Base-by-base conservation (phyloP, 1,140 invertebrate genomes). In the Papilio machaon region DNA sequence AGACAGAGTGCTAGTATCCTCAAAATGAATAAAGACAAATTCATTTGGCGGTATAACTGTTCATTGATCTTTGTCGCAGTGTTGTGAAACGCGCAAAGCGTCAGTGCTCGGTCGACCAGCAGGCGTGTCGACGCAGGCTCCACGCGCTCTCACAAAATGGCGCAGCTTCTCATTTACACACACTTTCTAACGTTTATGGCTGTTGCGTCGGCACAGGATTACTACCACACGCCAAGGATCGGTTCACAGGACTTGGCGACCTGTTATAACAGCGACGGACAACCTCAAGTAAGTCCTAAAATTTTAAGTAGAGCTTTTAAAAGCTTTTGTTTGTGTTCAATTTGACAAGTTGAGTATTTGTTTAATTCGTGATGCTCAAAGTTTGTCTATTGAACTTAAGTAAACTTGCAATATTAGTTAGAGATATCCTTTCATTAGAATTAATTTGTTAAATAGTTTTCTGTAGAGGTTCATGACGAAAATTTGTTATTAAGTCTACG, bases 51-150 rank as follows among this genome's bases (percentile, higher is more conserved):
- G n/a, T 19, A 23, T 47, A 47, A 67, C 35, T 47, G 58, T 80
- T 52, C 47, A 82, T 52, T 91, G 79, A 83, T 92, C 91, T 92
- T 83, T 94, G 91, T 60, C 86, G 75, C 81, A 83, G 85, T 89
- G 86, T 91, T 91, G 91, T 90, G 91, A 92, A 92, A 91, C 90
- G 84, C 82, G 82, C 79, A 52, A 67, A 83, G 90, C 88, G 88
- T 92, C 90, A 94, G 92, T 92, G 89, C 88, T 89, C 88, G 87
- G 82, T 85, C 89, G 90, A 87, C 90, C 84, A 87, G 87, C 89
- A 88, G 84, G 85, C 88, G 88, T 84, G 89, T 88, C 85, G 86
- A 91, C 87, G 89, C 88, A 86, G 82, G 85, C 84, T 85, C 80
- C 83, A 87, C 85, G 90, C 89, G 89, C 86, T 87, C 83, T 52